Evolutionary conservation across 2,113 vertebrate genomes (phyloP), one percentile per base, ranked within the genome.

Genomic region (Harpagus bidentatus): DNA sequence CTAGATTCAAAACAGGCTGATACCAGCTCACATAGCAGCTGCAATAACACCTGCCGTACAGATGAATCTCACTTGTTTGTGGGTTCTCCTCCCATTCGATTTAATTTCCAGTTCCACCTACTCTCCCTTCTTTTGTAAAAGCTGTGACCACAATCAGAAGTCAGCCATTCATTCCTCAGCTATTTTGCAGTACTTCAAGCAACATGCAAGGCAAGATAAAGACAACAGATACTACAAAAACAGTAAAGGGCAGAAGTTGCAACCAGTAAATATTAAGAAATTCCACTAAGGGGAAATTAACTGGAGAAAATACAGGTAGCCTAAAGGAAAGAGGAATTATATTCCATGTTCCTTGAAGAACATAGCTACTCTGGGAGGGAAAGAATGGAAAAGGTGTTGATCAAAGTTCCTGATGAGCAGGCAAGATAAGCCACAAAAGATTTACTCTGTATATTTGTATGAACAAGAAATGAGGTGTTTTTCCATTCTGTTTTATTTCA

Each of bases 401-500:
- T 65, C 18, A 76, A 76, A 91, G 58, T 8, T 72, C 78, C 78
- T 23, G 40, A 74, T 47, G 23, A 63, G 61, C 67, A 86, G 14
- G 61, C n/a, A 82, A 71, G 53, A 69, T 32, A 81, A 91, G 28
- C 34, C 87, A 61, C 36, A 56, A 15, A 40, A 70, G 6, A 34
- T 65, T 58, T 32, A 40, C 50, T 42, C 16, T 29, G 29, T 53
- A 9, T 31, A 63, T 78, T 58, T 40, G 16, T 29, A 91, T 1
- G 10, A 82, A 82, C 13, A 66, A 66, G 32, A 90, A 69, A 43
- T 82, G 16, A 67, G 19, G 29, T 31, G 18, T 1, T 79, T 85
- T 67, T 20, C 19, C 40, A 71, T 78, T 97, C 78, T 61, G 76
- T 77, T 98, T 98, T 95, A 96, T 94, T 97, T 95, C 22, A 74